A percentile compares a stretch with the other conserved stretches of the same genome.
Evolutionary conservation across 1,140 invertebrate genomes (phyloP).

Genomic region (Cecropterus lyciades): DNA sequence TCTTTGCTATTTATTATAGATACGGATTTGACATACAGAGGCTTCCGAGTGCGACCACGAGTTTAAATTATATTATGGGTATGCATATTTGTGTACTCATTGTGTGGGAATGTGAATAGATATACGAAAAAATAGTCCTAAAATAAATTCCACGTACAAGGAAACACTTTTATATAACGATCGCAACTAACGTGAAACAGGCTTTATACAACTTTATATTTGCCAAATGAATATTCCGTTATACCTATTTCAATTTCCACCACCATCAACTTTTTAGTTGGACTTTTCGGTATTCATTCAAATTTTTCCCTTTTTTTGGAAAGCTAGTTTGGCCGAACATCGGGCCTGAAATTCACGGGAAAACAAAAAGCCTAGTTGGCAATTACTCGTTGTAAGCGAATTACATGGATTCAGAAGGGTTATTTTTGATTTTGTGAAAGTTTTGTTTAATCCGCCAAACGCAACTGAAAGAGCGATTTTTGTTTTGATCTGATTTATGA

Average conservation of each 20-base stretch:
- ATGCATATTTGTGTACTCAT: no score
- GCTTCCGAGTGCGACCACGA: no score
- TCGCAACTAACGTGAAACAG: neutral
- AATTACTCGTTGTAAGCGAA: constrained; percentile 34
- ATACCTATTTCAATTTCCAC: neutral
- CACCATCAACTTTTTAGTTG: neutral
- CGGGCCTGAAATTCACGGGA: constrained; percentile 11
- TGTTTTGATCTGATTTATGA: neutral
- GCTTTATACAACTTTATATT: neutral
- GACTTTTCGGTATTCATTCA: neutral
- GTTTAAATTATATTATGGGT: no score
- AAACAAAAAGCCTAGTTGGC: constrained; percentile 31
- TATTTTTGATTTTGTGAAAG: constrained; percentile 5
- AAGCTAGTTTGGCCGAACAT: constrained; percentile 4
- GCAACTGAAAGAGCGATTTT: neutral
- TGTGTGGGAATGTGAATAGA: no score
- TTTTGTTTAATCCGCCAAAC: neutral
- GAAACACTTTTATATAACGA: neutral
- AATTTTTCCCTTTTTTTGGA: neutral
- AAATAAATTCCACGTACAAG: no score
- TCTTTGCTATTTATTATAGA: no score
- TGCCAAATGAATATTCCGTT: neutral
- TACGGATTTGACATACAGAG: no score
- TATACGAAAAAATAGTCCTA: no score
- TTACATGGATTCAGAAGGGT: constrained; percentile 25